Evolutionary conservation across 2,113 vertebrate genomes (phyloP).

Genomic region (Salminus brasiliensis): DNA sequence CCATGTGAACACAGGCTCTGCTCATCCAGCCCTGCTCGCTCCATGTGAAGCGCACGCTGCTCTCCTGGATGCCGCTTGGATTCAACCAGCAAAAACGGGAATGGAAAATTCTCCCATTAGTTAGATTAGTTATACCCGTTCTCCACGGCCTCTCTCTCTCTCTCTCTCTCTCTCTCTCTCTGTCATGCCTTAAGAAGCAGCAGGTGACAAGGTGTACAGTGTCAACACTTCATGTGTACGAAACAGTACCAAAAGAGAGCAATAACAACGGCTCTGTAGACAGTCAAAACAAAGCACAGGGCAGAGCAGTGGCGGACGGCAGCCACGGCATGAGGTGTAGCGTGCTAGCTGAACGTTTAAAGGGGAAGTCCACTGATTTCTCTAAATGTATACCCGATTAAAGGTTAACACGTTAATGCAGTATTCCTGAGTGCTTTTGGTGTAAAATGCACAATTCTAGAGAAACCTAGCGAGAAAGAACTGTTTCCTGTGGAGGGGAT

Average conservation of each 20-base stretch:
- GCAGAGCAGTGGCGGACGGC: slow-evolving; percentile 24
- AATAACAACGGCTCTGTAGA: slow-evolving; percentile 76
- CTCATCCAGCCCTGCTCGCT: slow-evolving; percentile 3
- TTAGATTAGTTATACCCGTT: slow-evolving; percentile 17
- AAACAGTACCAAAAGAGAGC: slow-evolving; percentile 68
- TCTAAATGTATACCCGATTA: no score
- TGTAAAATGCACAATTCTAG: no score
- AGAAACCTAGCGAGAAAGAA: no score
- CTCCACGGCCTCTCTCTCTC: slow-evolving; percentile 25
- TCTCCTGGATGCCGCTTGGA: background rate
- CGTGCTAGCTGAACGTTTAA: no score
- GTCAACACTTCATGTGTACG: slow-evolving; percentile 76
- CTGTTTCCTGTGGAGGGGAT: no score
- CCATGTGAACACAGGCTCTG: background rate
- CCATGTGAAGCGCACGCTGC: background rate
- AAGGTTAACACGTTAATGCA: no score
- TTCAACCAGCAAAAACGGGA: background rate
- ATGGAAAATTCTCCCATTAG: slow-evolving; percentile 29
- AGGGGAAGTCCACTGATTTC: no score
- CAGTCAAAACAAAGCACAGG: slow-evolving; percentile 70
- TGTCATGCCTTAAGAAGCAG: no score
- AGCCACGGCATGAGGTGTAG: no score
- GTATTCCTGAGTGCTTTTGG: no score
- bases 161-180: no score
- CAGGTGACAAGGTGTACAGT: slow-evolving; percentile 76